Percentiles rank a stretch among this genome's conserved stretches.
These are phyloP conservation scores for human (Homo sapiens) DNA, from an alignment of 2,113 vertebrate species.

Conservation along the genomic window GRCh38 chr1:238246501-238247000, in stretches of 20 bases:
- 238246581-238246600: not conserved
- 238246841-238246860: not conserved
- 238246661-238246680: not conserved
- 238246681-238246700: not conserved
- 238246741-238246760: not conserved
- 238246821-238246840: not conserved
- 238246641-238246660: not conserved
- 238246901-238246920: not conserved
- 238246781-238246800: not conserved
- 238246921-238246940: not conserved
- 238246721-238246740: not conserved
- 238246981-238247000: not conserved
- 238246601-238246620: not conserved
- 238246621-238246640: not conserved
- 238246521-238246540: not conserved
- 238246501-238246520: not conserved
- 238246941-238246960: not conserved
- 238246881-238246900: not conserved
- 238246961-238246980: not conserved
- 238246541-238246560: not conserved
- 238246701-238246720: not conserved
- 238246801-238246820: not conserved
- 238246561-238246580: not conserved
- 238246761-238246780: not conserved
- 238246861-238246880: not conserved